Percentiles rank a stretch among this genome's conserved stretches.
phyloP scores from a whole-genome alignment of 2,113 vertebrate genomes.

The Plectropomus leopardus region DNA sequence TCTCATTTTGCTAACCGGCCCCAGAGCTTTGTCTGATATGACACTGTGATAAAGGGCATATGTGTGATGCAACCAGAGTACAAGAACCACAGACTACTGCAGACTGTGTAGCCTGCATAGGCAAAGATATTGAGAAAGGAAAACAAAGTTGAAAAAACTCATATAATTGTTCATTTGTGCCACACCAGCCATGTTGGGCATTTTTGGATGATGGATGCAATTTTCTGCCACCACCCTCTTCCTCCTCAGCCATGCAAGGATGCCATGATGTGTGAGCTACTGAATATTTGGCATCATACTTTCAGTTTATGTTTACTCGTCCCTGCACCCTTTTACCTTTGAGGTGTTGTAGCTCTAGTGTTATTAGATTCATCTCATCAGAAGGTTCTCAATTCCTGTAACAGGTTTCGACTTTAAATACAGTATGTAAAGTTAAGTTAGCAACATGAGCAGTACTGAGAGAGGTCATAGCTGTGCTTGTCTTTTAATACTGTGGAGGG shows the following conservation, averaged over 20 bases:
- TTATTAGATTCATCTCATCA: too few species aligned
- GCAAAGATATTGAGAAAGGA: not conserved
- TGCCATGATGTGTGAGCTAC: not conserved
- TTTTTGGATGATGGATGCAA: constrained; percentile 31
- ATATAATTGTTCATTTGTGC: constrained; percentile 4
- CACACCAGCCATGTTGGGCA: not conserved
- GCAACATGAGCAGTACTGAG: not conserved
- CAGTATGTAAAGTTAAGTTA: not conserved
- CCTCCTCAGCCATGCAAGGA: not conserved
- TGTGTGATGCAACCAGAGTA: not conserved
- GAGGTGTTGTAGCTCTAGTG: not conserved
- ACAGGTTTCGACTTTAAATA: not conserved
- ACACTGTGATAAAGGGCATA: not conserved
- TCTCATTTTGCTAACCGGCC: not conserved
- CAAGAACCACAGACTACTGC: not conserved
- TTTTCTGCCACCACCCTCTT: constrained; percentile 3
- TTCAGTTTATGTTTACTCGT: too few species aligned
- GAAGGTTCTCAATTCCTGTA: too few species aligned
- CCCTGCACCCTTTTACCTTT: not conserved
- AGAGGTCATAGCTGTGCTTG: too few species aligned
- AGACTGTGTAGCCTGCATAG: not conserved
- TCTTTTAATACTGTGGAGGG: too few species aligned
- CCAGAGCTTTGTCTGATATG: not conserved
- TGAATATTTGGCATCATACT: not conserved
- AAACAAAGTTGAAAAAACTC: not conserved